Evolutionary conservation across 2,888 invertebrate species (phyloP).

Genomic region (Deilephila elpenor): DNA sequence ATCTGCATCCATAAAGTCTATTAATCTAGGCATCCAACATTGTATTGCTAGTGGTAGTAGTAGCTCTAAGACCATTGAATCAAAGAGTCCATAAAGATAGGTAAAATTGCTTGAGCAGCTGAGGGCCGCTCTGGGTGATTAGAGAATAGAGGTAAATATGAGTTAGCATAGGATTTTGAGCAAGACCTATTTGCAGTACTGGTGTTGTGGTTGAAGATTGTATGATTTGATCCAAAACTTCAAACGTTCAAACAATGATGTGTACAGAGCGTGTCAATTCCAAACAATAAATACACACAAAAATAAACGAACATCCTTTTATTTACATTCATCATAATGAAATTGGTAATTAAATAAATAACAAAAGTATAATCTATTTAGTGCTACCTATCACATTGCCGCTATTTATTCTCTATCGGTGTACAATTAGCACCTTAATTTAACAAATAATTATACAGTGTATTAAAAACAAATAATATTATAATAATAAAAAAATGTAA

Average conservation of each 20-base stretch:
- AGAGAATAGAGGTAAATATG: too few species aligned
- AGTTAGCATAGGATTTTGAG: too few species aligned
- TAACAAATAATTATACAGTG: constrained; percentile 7
- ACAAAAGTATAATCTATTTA: constrained; percentile 40
- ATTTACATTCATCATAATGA: constrained; percentile 28
- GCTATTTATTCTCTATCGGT: constrained; percentile 16
- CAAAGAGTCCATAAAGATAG: too few species aligned
- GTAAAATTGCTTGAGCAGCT: too few species aligned
- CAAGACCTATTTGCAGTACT: too few species aligned
- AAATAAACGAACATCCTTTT: constrained; percentile 25
- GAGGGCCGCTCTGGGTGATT: too few species aligned
- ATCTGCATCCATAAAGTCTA: too few species aligned
- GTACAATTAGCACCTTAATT: constrained; percentile 9
- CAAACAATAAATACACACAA: constrained; percentile 2
- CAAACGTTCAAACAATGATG: too few species aligned
- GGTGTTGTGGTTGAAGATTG: background rate
- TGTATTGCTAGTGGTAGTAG: too few species aligned
- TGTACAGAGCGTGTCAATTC: background rate
- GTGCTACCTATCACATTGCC: constrained; percentile 46
- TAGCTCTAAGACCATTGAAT: too few species aligned
- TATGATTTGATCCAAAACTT: too few species aligned
- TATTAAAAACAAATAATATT: constrained; percentile 13
- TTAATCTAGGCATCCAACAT: too few species aligned
- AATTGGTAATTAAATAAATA: constrained; percentile 42
- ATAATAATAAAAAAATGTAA: background rate